phyloP scores from a whole-genome alignment of 1,140 invertebrate species.

The Schmidtea mediterranea region DNA sequence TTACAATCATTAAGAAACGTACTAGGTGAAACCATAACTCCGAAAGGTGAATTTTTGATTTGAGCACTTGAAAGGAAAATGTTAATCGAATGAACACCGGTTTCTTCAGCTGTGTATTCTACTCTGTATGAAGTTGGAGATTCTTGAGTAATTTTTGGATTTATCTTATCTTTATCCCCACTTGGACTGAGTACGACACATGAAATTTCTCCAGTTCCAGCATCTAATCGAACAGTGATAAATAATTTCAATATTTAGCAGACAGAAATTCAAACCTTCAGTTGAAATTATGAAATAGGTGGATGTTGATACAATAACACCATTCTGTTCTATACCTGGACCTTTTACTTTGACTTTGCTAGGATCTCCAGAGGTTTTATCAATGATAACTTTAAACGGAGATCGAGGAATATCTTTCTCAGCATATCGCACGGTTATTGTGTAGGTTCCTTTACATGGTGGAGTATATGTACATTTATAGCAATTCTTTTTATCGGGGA shows the following conservation, averaged over 20 bases:
- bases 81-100: slow-evolving; percentile 57
- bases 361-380: slow-evolving; percentile 51
- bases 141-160: slow-evolving; percentile 16
- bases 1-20: background rate
- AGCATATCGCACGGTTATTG: slow-evolving; percentile 31
- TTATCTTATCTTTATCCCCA: slow-evolving; percentile 46
- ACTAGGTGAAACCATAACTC: slow-evolving; percentile 11
- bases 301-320: slow-evolving; percentile 42
- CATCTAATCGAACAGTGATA: slow-evolving; percentile 31
- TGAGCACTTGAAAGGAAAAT: slow-evolving; percentile 51
- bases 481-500: too few species aligned
- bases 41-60: slow-evolving; percentile 22
- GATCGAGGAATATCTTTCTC: background rate
- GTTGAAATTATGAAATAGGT: slow-evolving; percentile 63
- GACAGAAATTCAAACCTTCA: too few species aligned
- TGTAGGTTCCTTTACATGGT: slow-evolving; percentile 36
- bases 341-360: slow-evolving; percentile 52
- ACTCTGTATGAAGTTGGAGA: slow-evolving; percentile 36
- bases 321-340: slow-evolving; percentile 49
- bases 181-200: slow-evolving; percentile 52
- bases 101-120: slow-evolving; percentile 44
- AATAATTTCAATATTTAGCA: too few species aligned
- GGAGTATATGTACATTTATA: slow-evolving; percentile 33
- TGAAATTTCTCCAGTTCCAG: slow-evolving; percentile 52
- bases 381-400: slow-evolving; percentile 36